A percentile compares a stretch with the other conserved stretches of the same genome.
phyloP scores from a whole-genome alignment of 2,113 vertebrate species.

The Semnornis frantzii region DNA sequence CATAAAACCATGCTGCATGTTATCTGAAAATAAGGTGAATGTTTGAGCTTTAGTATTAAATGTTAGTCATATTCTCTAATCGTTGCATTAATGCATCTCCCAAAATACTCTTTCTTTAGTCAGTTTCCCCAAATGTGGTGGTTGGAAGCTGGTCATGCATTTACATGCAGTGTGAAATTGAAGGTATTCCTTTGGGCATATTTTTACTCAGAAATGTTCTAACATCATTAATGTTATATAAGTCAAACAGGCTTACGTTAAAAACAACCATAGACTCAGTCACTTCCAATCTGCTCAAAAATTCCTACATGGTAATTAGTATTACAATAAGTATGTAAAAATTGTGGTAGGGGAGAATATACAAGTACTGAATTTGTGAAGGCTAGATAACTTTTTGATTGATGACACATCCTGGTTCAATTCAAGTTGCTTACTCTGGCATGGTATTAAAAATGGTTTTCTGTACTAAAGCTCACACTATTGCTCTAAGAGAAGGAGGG shows the following conservation, averaged over 20 bases:
- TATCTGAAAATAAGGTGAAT: neutral
- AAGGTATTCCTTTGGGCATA: neutral
- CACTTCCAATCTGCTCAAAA: neutral
- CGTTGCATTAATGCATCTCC: neutral
- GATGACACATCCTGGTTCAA: neutral
- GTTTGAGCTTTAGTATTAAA: neutral
- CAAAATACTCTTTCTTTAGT: neutral
- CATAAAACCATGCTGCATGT: neutral
- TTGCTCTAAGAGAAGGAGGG: neutral
- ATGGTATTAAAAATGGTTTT: neutral
- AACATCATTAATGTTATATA: slow-evolving; percentile 13
- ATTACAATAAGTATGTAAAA: neutral
- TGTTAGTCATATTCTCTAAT: neutral
- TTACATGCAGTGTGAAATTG: neutral
- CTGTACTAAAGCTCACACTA: neutral
- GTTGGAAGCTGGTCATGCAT: slow-evolving; percentile 6
- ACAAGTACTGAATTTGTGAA: neutral
- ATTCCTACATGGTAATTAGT: slow-evolving; percentile 16
- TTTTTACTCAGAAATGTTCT: slow-evolving; percentile 20
- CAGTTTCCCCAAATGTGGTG: neutral
- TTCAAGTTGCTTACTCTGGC: neutral
- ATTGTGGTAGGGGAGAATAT: neutral
- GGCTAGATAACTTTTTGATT: neutral
- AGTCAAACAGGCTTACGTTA: neutral
- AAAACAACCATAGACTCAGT: neutral